These are phyloP conservation scores for Eilema caniola DNA, from an alignment of 2,888 invertebrate species.

Conservation along the genomic window DNA sequence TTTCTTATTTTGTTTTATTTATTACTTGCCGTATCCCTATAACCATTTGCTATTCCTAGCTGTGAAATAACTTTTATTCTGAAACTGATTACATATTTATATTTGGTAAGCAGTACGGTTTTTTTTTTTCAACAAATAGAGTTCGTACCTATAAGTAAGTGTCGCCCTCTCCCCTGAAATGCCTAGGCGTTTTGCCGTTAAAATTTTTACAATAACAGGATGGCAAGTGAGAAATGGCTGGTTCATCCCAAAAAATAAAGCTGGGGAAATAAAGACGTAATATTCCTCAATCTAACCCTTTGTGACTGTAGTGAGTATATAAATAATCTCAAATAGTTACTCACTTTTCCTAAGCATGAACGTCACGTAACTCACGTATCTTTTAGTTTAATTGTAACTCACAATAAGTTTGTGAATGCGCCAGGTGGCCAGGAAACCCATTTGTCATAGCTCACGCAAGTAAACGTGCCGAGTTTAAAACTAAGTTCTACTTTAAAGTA, in stretches of 20 bases:
- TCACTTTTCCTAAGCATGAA: constrained; percentile 21
- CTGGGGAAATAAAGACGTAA: no score
- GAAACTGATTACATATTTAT: not conserved
- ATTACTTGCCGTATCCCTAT: no score
- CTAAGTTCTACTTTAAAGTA: constrained; percentile 32
- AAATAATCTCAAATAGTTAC: no score
- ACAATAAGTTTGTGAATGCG: constrained; percentile 26
- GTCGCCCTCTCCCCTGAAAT: not conserved
- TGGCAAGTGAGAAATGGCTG: no score
- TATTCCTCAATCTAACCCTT: no score
- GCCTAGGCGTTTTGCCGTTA: not conserved
- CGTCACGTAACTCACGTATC: constrained; percentile 27
- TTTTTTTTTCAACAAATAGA: not conserved
- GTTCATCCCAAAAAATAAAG: no score
- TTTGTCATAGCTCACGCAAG: constrained; percentile 39
- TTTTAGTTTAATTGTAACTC: constrained; percentile 20
- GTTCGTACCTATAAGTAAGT: not conserved
- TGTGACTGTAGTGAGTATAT: no score
- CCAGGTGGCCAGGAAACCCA: constrained; percentile 46
- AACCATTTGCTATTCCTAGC: not conserved
- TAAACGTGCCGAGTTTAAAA: constrained; percentile 44
- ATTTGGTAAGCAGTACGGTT: no score
- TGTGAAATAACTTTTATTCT: not conserved
- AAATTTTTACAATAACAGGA: no score
- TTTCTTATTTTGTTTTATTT: no score